These are phyloP conservation scores for Druon quercuslanigerum DNA, from an alignment of 1,140 invertebrate genomes.

Conservation along the genomic window DNA sequence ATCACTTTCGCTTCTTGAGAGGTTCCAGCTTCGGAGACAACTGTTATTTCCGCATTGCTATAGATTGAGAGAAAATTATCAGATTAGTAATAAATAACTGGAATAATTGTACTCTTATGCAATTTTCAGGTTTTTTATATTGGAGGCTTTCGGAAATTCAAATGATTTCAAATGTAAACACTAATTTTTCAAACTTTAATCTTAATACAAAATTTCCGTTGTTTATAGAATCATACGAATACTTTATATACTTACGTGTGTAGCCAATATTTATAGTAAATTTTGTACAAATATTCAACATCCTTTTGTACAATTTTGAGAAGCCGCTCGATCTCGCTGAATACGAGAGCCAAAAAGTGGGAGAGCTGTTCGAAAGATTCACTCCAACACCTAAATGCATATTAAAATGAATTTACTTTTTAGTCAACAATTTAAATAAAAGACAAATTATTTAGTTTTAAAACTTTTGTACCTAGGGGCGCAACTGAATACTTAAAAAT, in stretches of 20 bases:
- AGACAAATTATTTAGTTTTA: not conserved
- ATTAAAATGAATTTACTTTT: no score
- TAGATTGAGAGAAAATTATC: slow-evolving; percentile 59
- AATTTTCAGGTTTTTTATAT: not conserved
- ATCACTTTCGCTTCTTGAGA: slow-evolving; percentile 77
- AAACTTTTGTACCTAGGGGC: no score
- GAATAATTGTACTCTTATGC: slow-evolving; percentile 34
- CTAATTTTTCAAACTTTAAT: slow-evolving; percentile 9
- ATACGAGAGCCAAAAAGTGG: slow-evolving; percentile 88
- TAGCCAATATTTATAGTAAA: slow-evolving; percentile 94
- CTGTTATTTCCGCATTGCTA: slow-evolving; percentile 83
- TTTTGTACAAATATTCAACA: slow-evolving; percentile 81
- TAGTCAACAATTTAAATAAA: slow-evolving; percentile 19
- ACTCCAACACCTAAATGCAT: slow-evolving; percentile 83
- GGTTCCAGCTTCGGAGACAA: slow-evolving; percentile 78
- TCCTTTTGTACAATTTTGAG: slow-evolving; percentile 81
- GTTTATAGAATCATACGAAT: slow-evolving; percentile 29
- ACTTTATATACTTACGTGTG: slow-evolving; percentile 82
- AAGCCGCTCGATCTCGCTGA: slow-evolving; percentile 88
- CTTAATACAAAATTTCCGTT: slow-evolving; percentile 26
- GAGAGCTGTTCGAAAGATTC: slow-evolving; percentile 91
- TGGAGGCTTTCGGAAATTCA: no score
- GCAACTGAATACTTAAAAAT: no score
- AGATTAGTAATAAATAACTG: not conserved
- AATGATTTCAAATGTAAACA: no score